Base-by-base conservation (phyloP, 2,888 invertebrate genomes). In the Cyclophora albipunctata region DNA sequence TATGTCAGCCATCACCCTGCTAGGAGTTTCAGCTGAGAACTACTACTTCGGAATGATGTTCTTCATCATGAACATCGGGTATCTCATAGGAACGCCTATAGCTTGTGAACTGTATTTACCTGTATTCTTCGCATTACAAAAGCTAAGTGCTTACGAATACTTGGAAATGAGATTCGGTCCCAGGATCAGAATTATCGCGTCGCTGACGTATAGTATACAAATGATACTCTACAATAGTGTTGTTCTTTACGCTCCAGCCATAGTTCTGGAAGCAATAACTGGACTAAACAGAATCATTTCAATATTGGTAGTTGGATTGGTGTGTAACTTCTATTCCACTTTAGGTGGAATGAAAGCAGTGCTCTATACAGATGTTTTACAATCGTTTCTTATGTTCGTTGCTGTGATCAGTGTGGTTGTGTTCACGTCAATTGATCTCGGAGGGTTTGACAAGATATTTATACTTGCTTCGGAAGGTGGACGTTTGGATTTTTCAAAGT, bases 261-360 rank as follows among this genome's bases (percentile, higher is more conserved):
- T 98, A 58, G 97, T 98, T 0, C 77, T 98, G 7, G 94, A 95
- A 75, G 92, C 97, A 1, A 93, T 96, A 35, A 96, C 96, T 1
- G 95, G 95, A 7, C 82, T 96, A 3, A 91, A 91, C 54, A 91
- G 93, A 79, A 75, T 91, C 33, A 85, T 91, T 58, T 95, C 96
- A 2, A 94, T 96, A 58, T 74, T 95, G 51, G 89, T 91, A 1
- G 92, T 95, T 47, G 95, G 93, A 2, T 69, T 94, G 44, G 95
- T 93, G 3, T 96, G 96, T 71, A 95, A 96, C 0, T 94, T 96
- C 73, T 96, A 96, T 68, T 95, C 96, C 0, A 93, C 95, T 0
- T 86, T 96, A 58, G 97, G 97, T 20, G 97, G 96, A 41, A 96
- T 97, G 92, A 96, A 96, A 76, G 96, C 97, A 3, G 96, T 97